Conservation (phyloP, 2,888 invertebrate genomes). For the Diaperis boleti region DNA sequence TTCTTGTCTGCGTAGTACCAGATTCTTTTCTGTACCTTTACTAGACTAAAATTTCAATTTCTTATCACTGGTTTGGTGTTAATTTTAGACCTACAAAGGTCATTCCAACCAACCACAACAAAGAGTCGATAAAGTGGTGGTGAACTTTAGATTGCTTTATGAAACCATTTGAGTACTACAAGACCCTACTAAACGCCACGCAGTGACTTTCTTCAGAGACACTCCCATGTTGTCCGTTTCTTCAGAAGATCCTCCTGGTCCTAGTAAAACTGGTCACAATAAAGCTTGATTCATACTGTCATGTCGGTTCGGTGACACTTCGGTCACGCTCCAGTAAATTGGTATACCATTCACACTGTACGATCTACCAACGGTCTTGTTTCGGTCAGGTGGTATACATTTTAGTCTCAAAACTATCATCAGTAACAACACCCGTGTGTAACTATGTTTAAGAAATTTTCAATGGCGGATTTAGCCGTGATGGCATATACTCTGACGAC, state of each 20-base stretch:
- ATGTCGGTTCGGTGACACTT: slow-evolving; percentile 39
- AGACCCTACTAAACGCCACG: slow-evolving; percentile 84
- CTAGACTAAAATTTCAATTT: slow-evolving; percentile 70
- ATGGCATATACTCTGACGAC: too few relatives aligned
- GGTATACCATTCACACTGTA: too few relatives aligned
- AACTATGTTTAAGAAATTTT: too few relatives aligned
- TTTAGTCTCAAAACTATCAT: too few relatives aligned
- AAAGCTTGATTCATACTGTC: too few relatives aligned
- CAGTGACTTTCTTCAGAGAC: slow-evolving; percentile 77
- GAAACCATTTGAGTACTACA: slow-evolving; percentile 83
- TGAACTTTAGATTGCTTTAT: slow-evolving; percentile 82
- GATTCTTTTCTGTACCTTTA: slow-evolving; percentile 84
- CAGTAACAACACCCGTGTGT: too few relatives aligned
- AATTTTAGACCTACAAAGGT: slow-evolving; percentile 77
- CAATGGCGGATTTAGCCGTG: too few relatives aligned
- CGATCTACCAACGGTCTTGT: too few relatives aligned
- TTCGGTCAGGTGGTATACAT: too few relatives aligned
- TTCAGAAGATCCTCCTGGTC: slow-evolving; percentile 76
- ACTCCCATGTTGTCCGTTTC: slow-evolving; percentile 67
- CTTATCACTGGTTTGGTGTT: not conserved
- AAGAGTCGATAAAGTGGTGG: slow-evolving; percentile 83
- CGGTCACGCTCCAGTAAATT: not conserved
- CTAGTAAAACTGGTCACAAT: too few relatives aligned
- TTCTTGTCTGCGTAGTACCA: slow-evolving; percentile 79
- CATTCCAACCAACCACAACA: slow-evolving; percentile 83